Evolutionary conservation across 2,888 invertebrate genomes (phyloP).

Genomic region (Cryptophagus acutangulus): DNA sequence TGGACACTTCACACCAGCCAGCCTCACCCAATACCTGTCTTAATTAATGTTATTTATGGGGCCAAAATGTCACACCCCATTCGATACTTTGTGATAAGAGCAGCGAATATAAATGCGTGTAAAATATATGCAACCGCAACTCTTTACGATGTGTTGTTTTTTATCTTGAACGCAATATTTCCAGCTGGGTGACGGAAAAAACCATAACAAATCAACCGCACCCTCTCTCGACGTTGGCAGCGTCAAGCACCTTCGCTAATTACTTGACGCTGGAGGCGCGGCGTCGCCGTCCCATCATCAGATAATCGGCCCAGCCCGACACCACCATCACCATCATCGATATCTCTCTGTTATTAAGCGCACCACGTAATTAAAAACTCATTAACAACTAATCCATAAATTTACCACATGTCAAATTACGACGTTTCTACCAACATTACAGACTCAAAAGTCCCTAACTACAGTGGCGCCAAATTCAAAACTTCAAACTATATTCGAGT

Average conservation of each 20-base stretch:
- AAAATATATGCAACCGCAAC: neutral
- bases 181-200: neutral
- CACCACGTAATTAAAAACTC: conserved; percentile 30
- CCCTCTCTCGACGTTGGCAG: conserved; percentile 22
- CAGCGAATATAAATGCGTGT: too few relatives aligned
- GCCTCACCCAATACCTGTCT: conserved; percentile 1
- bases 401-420: too few relatives aligned
- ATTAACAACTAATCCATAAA: too few relatives aligned
- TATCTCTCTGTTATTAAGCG: conserved; percentile 25
- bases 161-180: conserved; percentile 1
- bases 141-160: conserved; percentile 1
- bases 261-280: conserved; percentile 29
- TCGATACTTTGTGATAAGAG: conserved; percentile 1
- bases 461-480: too few relatives aligned
- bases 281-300: conserved; percentile 23
- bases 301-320: conserved; percentile 24
- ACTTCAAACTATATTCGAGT: too few relatives aligned
- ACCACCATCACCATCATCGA: conserved; percentile 25
- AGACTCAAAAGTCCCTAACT: too few relatives aligned
- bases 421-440: too few relatives aligned
- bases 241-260: conserved; percentile 34
- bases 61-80: conserved; percentile 2
- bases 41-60: neutral
- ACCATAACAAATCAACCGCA: conserved; percentile 27
- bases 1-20: conserved; percentile 1